A percentile compares a stretch with the other conserved stretches of the same genome.
phyloP scores from a whole-genome alignment of 2,797 vertebrate species.

The Paguma larvata region DNA sequence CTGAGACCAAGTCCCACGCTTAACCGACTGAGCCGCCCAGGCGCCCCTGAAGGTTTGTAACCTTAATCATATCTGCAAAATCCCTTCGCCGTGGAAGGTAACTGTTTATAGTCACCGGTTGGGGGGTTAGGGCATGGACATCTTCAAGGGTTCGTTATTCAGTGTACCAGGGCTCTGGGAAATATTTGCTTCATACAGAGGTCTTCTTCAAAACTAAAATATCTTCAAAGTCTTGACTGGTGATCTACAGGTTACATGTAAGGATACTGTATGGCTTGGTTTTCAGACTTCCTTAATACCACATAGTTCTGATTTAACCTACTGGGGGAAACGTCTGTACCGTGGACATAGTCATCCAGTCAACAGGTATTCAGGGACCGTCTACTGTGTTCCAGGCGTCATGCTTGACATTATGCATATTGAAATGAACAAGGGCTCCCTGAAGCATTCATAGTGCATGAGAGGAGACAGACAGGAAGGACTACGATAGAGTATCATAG shows the following conservation, averaged over 20 bases:
- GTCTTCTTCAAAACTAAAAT: background rate
- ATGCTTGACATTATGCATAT: slow-evolving; percentile 4
- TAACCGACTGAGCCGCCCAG: too few relatives aligned
- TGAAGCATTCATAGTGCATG: background rate
- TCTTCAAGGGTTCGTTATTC: background rate
- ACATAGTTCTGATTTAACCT: slow-evolving; percentile 14
- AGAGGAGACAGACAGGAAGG: background rate
- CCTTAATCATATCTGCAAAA: background rate
- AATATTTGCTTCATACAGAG: background rate
- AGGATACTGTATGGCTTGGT: background rate
- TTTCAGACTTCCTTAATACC: slow-evolving; percentile 5
- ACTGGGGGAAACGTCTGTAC: background rate
- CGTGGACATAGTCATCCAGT: background rate
- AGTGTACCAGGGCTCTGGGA: background rate
- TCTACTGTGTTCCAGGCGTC: background rate
- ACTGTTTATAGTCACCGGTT: background rate
- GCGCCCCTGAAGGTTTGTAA: background rate
- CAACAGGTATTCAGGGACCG: background rate
- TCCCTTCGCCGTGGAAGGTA: background rate
- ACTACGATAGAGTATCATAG: background rate
- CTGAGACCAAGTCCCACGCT: too few relatives aligned
- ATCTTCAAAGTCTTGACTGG: background rate
- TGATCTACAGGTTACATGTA: background rate
- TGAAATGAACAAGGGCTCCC: background rate
- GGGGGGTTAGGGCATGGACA: background rate